Base-by-base conservation (phyloP, 2,797 vertebrate species). In the Botia almorhae region DNA sequence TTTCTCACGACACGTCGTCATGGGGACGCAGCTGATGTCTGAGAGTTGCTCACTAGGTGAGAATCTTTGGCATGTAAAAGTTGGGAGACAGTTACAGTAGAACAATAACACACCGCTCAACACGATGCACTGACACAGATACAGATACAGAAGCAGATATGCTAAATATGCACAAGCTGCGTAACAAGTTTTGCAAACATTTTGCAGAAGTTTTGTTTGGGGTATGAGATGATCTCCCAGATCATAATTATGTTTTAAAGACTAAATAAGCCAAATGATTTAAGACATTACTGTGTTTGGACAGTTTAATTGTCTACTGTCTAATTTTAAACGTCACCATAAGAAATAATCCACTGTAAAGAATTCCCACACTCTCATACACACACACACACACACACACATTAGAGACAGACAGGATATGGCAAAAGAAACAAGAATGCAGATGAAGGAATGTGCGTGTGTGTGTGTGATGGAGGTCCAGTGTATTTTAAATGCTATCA, bases 41-140 rank as follows among this genome's bases (percentile, higher is more conserved):
- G 91, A 91, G 63, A 81, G 85, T 87, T 92, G 92, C 90, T 93
- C 93, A 72, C 89, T 91, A 93, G 94, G 94, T 95, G 91, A 91
- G 90, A 89, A 85, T 53, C 74, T 11, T 82, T 81, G 68, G 76
- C 87, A 91, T 88, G 68, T 61, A 72, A 19, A 81, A 75, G 80
- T 50, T 36, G 87, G 81, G 55, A 48, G 55, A 29, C 69, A 67
- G 72, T 63, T 50, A 43, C 8, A 19, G 36, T 50, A 82, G 60
- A 60, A 81, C 78, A 73, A 55, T 46, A 26, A 67, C 83, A 78
- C 74, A 76, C 70, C 68, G 29, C 64, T 78, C 1, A 48, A 51
- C 71, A 67, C 8, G 1, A 5, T 53, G 64, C 78, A 68, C 21
- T 0, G 70, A 80, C 17, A n/a, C n/a, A n/a, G n/a, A n/a, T n/a